phyloP scores from a whole-genome alignment of 2,888 invertebrate species.

The Athalia rosae region DNA sequence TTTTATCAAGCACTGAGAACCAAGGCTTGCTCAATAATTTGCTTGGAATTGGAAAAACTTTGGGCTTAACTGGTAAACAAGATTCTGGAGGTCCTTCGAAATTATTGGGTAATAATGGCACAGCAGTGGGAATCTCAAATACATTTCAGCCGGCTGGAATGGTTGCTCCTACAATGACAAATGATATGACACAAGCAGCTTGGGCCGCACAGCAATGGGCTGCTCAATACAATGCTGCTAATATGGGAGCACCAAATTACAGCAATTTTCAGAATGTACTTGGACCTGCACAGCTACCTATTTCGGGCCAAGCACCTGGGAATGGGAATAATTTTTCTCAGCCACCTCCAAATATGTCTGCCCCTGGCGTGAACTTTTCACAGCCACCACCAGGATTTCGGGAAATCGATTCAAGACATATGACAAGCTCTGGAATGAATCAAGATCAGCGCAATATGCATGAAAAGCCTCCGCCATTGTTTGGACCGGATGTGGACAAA shows the following conservation, averaged over 20 bases:
- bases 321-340: slow-evolving; percentile 38
- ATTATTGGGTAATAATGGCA: slow-evolving; percentile 21
- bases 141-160: slow-evolving; percentile 52
- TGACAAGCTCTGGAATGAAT: slow-evolving; percentile 19
- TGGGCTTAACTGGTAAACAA: slow-evolving; percentile 68
- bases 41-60: slow-evolving; percentile 70
- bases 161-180: slow-evolving; percentile 56
- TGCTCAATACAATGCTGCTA: slow-evolving; percentile 63
- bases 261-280: slow-evolving; percentile 52
- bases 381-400: slow-evolving; percentile 57
- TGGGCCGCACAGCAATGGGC: slow-evolving; percentile 69
- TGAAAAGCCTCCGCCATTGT: slow-evolving; percentile 25
- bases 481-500: slow-evolving; percentile 30
- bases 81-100: slow-evolving; percentile 51
- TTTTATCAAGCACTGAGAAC: slow-evolving; percentile 69
- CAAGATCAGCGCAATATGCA: slow-evolving; percentile 45
- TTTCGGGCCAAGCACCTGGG: slow-evolving; percentile 47
- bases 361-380: slow-evolving; percentile 58
- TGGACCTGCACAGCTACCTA: slow-evolving; percentile 53
- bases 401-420: slow-evolving; percentile 16
- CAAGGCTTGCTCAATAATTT: slow-evolving; percentile 70
- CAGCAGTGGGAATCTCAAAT: slow-evolving; percentile 38
- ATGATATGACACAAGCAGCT: slow-evolving; percentile 60
- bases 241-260: slow-evolving; percentile 56
- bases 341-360: slow-evolving; percentile 48